Evolutionary conservation across 2,113 vertebrate genomes (phyloP).

Genomic region (Nycticebus coucang): DNA sequence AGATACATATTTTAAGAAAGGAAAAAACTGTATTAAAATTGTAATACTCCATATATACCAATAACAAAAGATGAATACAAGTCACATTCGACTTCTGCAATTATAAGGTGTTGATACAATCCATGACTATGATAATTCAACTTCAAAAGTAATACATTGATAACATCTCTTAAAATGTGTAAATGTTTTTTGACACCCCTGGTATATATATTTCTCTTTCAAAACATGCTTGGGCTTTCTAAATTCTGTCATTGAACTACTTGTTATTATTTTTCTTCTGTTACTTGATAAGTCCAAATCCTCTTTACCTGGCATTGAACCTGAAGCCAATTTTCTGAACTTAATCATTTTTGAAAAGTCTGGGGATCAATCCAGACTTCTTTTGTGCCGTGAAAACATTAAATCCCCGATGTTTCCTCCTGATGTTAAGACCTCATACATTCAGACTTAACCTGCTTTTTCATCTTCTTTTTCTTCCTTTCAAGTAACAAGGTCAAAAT

Average conservation of each 20-base stretch:
- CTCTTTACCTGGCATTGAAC: not conserved
- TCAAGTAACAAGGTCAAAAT: not conserved
- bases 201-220: not conserved
- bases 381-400: not conserved
- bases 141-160: too few relatives aligned
- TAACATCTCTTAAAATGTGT: too few relatives aligned
- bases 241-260: not conserved
- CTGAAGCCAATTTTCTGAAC: constrained; percentile 6
- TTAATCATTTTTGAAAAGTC: not conserved
- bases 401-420: not conserved
- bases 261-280: not conserved
- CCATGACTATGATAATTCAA: too few relatives aligned
- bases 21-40: too few relatives aligned
- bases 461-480: not conserved
- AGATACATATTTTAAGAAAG: too few relatives aligned
- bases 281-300: not conserved
- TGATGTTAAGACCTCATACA: not conserved
- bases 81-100: too few relatives aligned
- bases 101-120: too few relatives aligned
- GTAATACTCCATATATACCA: too few relatives aligned
- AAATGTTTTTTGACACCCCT: too few relatives aligned
- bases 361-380: not conserved
- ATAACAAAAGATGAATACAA: too few relatives aligned
- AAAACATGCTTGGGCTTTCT: not conserved
- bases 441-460: not conserved